These are phyloP conservation scores for Parelbella ahira DNA, from an alignment of 2,888 invertebrate species.

Conservation along the genomic window DNA sequence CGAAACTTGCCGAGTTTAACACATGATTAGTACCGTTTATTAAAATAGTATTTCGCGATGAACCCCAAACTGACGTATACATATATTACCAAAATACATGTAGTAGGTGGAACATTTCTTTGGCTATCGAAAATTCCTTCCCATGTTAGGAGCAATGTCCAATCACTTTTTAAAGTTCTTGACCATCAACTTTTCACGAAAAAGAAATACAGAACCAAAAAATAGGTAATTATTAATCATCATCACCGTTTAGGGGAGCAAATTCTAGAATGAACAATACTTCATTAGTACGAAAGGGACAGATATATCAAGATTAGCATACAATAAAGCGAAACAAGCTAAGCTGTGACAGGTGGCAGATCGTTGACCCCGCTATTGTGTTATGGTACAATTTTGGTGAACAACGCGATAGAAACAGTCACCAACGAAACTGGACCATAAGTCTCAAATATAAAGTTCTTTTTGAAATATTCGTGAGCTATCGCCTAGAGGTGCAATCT, in stretches of 20 bases:
- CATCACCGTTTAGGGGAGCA: conserved; percentile 4
- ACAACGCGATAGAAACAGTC: conserved; percentile 8
- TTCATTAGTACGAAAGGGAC: conserved; percentile 36
- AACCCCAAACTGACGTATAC: no score
- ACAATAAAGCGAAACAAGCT: conserved; percentile 32
- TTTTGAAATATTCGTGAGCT: background rate
- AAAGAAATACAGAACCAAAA: no score
- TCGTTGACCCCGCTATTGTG: conserved; percentile 40
- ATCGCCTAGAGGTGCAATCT: conserved; percentile 7
- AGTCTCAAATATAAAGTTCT: background rate
- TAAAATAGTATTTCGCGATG: no score
- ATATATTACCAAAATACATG: no score
- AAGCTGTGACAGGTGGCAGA: conserved; percentile 46
- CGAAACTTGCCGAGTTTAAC: no score
- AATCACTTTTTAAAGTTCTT: no score
- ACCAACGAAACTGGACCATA: background rate
- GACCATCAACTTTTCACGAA: no score
- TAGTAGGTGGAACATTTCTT: no score
- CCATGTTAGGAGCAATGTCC: no score
- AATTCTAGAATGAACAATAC: conserved; percentile 25
- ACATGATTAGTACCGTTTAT: no score
- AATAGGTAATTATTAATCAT: conserved; percentile 14
- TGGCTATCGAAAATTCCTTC: no score
- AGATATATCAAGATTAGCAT: conserved; percentile 26
- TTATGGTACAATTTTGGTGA: conserved; percentile 34